Evolutionary conservation across 2,113 vertebrate genomes (phyloP).

Genomic region (Saimiri boliviensis): DNA sequence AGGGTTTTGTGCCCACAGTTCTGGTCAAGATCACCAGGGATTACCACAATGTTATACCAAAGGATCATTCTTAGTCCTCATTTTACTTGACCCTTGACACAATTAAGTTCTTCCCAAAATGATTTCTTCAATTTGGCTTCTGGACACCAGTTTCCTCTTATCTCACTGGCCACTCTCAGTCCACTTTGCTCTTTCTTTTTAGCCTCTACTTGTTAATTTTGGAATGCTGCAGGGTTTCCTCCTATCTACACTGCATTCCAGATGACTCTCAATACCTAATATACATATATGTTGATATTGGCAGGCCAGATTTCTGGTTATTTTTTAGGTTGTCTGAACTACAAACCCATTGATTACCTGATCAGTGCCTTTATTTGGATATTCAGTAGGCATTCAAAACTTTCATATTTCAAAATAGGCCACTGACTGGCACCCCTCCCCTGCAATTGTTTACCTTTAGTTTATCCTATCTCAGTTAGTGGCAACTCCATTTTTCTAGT

Average conservation of each 20-base stretch:
- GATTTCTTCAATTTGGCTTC: background rate
- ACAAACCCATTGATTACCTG: background rate
- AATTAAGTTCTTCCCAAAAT: background rate
- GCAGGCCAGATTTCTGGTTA: background rate
- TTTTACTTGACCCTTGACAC: slow-evolving; percentile 17
- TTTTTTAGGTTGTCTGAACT: background rate
- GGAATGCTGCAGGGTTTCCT: background rate
- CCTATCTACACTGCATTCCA: background rate
- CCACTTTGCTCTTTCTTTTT: background rate
- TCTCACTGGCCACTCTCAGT: background rate
- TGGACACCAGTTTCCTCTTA: background rate
- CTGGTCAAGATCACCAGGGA: background rate
- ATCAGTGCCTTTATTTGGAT: background rate
- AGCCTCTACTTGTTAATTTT: slow-evolving; percentile 2
- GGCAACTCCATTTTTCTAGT: background rate
- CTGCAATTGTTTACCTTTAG: background rate
- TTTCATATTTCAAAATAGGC: background rate
- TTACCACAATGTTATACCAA: background rate
- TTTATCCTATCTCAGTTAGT: background rate
- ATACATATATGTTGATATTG: background rate
- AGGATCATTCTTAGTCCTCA: background rate
- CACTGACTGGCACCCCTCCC: background rate
- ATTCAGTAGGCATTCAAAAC: background rate
- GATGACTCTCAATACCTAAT: background rate
- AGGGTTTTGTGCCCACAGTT: background rate